phyloP scores from a whole-genome alignment of 2,797 vertebrate species.

The Sphenodon punctatus region DNA sequence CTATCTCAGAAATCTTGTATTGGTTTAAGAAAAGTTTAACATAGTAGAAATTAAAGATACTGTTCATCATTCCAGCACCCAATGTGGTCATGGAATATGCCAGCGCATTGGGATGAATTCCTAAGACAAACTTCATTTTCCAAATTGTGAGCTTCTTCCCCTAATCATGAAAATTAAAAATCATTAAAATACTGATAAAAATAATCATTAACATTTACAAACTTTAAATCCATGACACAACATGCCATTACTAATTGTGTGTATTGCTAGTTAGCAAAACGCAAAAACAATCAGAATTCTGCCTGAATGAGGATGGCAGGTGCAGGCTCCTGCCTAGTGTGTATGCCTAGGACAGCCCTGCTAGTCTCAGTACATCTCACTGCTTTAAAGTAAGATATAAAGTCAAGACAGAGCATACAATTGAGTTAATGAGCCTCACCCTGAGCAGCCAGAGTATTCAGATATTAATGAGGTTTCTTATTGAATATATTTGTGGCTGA shows the following conservation, averaged over 20 bases:
- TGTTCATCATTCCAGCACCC: conserved; percentile 89
- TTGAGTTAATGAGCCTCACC: neutral
- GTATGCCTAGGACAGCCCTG: neutral
- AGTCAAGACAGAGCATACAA: neutral
- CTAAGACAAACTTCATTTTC: conserved; percentile 61
- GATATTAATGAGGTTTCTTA: neutral
- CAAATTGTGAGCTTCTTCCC: conserved; percentile 49
- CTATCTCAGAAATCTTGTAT: conserved; percentile 86
- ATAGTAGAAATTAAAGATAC: conserved; percentile 92
- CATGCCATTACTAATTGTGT: neutral
- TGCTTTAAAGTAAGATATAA: neutral
- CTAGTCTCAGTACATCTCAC: neutral
- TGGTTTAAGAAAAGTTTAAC: conserved; percentile 90
- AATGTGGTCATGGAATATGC: conserved; percentile 90
- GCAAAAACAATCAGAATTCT: neutral
- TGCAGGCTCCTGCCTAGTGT: neutral
- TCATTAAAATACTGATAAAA: neutral
- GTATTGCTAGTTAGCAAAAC: neutral
- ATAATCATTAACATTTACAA: neutral
- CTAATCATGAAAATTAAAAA: conserved; percentile 31
- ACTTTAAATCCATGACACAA: neutral
- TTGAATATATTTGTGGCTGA: neutral
- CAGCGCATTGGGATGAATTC: conserved; percentile 77
- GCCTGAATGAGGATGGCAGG: neutral
- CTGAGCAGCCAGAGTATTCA: neutral